Conservation (phyloP, 2,797 vertebrate species). For the Hipposideros larvatus region DNA sequence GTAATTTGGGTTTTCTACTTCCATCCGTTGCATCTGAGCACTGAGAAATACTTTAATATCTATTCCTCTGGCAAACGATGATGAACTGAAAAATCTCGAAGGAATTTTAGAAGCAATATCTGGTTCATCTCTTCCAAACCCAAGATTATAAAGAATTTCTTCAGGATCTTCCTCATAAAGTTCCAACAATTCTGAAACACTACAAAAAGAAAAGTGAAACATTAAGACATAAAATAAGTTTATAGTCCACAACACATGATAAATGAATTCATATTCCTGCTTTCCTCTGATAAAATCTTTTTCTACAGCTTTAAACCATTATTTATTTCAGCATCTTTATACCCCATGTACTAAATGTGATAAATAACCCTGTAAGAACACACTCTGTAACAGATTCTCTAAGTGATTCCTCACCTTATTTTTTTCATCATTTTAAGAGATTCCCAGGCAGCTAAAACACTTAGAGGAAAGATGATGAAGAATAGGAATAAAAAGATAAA, state of each 20-base stretch:
- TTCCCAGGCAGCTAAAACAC: conserved; percentile 34
- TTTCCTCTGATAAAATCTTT: not conserved
- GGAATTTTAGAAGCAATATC: conserved; percentile 97
- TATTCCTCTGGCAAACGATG: conserved; percentile 95
- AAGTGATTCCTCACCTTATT: conserved; percentile 66
- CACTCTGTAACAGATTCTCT: not conserved
- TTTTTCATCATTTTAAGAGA: conserved; percentile 72
- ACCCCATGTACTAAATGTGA: not conserved
- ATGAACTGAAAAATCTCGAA: conserved; percentile 94
- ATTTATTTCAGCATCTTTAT: not conserved
- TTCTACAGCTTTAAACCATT: not conserved
- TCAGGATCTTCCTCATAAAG: conserved; percentile 98
- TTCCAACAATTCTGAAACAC: conserved; percentile 98
- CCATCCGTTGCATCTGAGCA: conserved; percentile 97
- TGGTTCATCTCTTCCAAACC: conserved; percentile 98
- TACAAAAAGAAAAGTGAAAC: conserved; percentile 81
- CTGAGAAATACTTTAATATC: conserved; percentile 98
- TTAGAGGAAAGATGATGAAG: not conserved
- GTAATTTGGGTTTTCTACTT: conserved; percentile 98
- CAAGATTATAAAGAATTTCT: conserved; percentile 97
- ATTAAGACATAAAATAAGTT: not conserved
- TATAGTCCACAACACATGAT: not conserved
- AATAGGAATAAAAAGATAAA: not conserved
- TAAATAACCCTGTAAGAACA: not conserved
- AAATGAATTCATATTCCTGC: conserved; percentile 27